Conservation (phyloP, 2,113 vertebrate genomes). For the Aplodontia rufa region DNA sequence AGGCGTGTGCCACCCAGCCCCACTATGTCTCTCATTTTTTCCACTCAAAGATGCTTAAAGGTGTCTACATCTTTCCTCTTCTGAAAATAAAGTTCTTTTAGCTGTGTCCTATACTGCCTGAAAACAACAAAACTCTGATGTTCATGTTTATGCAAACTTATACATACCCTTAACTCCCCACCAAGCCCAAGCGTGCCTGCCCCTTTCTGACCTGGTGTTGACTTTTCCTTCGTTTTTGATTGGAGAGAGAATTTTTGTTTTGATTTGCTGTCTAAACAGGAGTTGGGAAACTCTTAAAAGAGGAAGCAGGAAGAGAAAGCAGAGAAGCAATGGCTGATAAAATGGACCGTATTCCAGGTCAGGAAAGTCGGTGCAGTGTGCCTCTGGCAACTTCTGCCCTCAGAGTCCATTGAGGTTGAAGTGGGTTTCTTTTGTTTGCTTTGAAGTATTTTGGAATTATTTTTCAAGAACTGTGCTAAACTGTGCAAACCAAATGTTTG, state of each 20-base stretch:
- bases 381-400: not conserved
- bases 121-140: not conserved
- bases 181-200: not conserved
- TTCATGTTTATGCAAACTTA: not conserved
- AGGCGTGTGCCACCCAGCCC: no score
- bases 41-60: not conserved
- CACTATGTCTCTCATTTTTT: no score
- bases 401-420: not conserved
- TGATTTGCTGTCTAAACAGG: no score
- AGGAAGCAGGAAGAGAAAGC: not conserved
- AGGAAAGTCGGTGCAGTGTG: not conserved
- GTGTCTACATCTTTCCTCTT: not conserved
- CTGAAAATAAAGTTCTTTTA: not conserved
- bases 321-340: not conserved
- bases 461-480: conserved; percentile 16
- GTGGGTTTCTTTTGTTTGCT: not conserved
- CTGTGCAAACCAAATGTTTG: not conserved
- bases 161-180: not conserved
- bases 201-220: not conserved
- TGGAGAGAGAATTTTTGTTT: not conserved
- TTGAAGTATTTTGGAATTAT: not conserved
- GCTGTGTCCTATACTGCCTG: not conserved
- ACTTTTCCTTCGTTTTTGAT: not conserved
- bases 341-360: not conserved
- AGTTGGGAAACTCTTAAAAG: not conserved